Evolutionary conservation across 1,140 invertebrate genomes (phyloP), one percentile per base, ranked within the genome.

Genomic region (Coboldia fuscipes): DNA sequence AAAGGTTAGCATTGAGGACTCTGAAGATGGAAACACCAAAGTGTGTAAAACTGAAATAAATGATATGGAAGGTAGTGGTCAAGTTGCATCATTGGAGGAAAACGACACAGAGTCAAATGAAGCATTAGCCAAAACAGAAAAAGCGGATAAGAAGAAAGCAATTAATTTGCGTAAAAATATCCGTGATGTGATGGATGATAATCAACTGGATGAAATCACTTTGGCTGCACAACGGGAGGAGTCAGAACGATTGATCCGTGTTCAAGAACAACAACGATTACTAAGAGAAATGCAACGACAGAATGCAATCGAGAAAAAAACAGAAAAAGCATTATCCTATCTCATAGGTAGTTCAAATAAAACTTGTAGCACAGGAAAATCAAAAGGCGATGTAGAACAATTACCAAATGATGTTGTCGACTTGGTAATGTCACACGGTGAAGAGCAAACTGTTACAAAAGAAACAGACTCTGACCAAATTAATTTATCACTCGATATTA

Each of bases 211-310:
- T 49, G 78, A 83, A 41, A 78, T 81, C 7, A 94, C 89, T 5
- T 49, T 92, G n/a, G 74, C 74, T 16, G 90, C 90, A 3, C 88
- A 94, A 51, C 63, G 82, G 21, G 85, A 90, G 50, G 90, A 96
- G 58, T 75, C 78, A 43, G 88, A 93, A 49, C 64, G 90, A 49
- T 58, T 84, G 31, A 65, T 73, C 12, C 61, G 79, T n/a, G 76
- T 85, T 18, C 79, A 82, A 47, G 79, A 81, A 45, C 78, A 83
- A 44, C 79, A 84, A 45, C 67, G 71, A 44, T 70, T 77, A 33
- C 73, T 81, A 41, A 67, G 78, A 40, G 78, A 83, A 52, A 65
- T 49, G 22, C 42, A 48, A 28, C 46, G 48, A 21, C 45, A 50
- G 34, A 43, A 44, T 7, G 37, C 37, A 12, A 44, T 51, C n/a